phyloP scores from a whole-genome alignment of 2,113 vertebrate species.

The Sinocyclocheilus anophthalmus region DNA sequence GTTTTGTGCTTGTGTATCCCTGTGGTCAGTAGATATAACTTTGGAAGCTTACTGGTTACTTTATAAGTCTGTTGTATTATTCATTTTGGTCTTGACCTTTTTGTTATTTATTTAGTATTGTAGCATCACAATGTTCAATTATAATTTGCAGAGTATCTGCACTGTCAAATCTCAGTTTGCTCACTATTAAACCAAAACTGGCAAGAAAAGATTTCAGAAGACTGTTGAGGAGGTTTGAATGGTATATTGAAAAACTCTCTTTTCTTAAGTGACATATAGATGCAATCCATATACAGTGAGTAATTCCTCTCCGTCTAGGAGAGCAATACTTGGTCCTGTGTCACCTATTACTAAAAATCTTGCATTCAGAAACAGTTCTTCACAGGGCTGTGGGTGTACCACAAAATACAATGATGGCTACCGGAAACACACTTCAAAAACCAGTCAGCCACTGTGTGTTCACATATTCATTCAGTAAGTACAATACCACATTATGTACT shows the following conservation, averaged over 20 bases:
- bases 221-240: constrained; percentile 26
- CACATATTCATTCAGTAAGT: background rate
- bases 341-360: background rate
- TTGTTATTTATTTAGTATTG: constrained; percentile 60
- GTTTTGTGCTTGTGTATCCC: constrained; percentile 41
- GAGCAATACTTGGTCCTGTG: background rate
- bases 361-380: background rate
- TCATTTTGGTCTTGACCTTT: constrained; percentile 58
- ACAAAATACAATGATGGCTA: background rate
- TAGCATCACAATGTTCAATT: constrained; percentile 39
- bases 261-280: background rate
- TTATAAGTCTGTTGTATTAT: constrained; percentile 54
- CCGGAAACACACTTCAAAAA: constrained; percentile 21
- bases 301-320: background rate
- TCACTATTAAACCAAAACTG: constrained; percentile 29
- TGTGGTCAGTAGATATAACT: constrained; percentile 37
- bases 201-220: background rate
- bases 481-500: background rate
- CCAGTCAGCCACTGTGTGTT: background rate
- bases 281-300: background rate
- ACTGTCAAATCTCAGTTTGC: constrained; percentile 16
- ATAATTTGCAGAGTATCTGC: constrained; percentile 18
- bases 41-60: constrained; percentile 37
- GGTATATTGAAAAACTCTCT: constrained; percentile 30
- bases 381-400: background rate